Conservation (phyloP, 1,140 invertebrate species). For the Xylocopa sonorina region DNA sequence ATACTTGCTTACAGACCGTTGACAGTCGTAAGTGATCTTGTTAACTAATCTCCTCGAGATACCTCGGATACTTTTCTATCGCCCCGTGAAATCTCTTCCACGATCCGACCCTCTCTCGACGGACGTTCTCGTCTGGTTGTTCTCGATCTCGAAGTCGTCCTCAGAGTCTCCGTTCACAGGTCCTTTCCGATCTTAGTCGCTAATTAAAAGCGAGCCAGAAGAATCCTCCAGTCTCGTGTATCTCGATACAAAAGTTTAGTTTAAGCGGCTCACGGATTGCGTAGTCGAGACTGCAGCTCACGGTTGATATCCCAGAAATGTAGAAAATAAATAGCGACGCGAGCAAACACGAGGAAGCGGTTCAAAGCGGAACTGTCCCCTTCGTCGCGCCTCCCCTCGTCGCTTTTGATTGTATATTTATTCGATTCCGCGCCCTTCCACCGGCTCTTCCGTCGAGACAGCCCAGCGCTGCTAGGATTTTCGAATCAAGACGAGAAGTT, state of each 20-base stretch:
- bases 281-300: neutral
- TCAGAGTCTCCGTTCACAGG: no score
- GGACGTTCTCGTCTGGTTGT: no score
- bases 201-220: neutral
- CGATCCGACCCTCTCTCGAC: no score
- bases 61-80: neutral
- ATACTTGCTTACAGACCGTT: constrained; percentile 41
- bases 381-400: neutral
- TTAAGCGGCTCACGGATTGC: neutral
- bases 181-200: no score
- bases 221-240: neutral
- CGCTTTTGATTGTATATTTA: constrained; percentile 64
- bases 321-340: constrained; percentile 59
- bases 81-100: neutral
- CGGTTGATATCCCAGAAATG: constrained; percentile 51
- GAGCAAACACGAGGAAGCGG: constrained; percentile 37
- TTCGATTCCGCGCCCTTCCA: constrained; percentile 41
- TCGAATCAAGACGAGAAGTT: neutral
- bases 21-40: constrained; percentile 40
- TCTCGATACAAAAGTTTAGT: no score
- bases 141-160: no score
- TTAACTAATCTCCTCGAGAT: constrained; percentile 41
- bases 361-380: constrained; percentile 41
- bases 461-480: neutral
- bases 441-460: neutral